A percentile compares a stretch with the other conserved stretches of the same genome.
Conservation (phyloP, 2,888 invertebrate species). For the Chymomyza amoena region DNA sequence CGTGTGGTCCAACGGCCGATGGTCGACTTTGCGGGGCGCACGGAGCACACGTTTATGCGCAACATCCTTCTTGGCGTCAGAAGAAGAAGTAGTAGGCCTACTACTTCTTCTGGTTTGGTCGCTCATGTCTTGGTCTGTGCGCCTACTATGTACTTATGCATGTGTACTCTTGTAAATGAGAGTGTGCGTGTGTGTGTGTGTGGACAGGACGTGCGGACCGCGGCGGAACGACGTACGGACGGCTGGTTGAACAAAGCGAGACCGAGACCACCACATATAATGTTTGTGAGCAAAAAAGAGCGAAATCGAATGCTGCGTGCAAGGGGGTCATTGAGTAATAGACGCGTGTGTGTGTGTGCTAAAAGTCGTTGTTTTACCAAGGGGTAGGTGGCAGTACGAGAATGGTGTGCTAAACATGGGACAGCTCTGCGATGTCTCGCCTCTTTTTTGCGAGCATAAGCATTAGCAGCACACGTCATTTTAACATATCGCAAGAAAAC, state of each 20-base stretch:
- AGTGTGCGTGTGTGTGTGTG: conserved; percentile 9
- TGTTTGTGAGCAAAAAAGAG: conserved; percentile 41
- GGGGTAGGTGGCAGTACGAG: conserved; percentile 16
- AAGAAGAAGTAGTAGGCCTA: conserved; percentile 55
- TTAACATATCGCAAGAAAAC: conserved; percentile 12
- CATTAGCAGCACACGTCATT: conserved; percentile 1
- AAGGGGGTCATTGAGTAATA: conserved; percentile 26
- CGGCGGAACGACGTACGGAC: conserved; percentile 5
- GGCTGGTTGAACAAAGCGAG: conserved; percentile 38
- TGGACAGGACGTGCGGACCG: conserved; percentile 12
- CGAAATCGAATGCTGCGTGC: conserved; percentile 52
- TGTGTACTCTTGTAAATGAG: background rate
- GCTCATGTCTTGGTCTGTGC: conserved; percentile 4
- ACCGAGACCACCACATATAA: conserved; percentile 35
- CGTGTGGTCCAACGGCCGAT: conserved; percentile 30
- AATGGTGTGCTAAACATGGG: conserved; percentile 27
- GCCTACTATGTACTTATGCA: background rate
- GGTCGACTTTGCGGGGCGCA: conserved; percentile 38
- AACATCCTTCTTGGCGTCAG: conserved; percentile 65
- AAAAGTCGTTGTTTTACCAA: background rate
- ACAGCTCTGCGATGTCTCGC: conserved; percentile 37
- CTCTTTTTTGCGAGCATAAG: conserved; percentile 34
- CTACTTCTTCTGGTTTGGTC: conserved; percentile 47
- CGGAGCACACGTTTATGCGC: conserved; percentile 17
- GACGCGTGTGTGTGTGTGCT: conserved; percentile 17